Base-by-base conservation (phyloP, 2,797 vertebrate genomes). In the Chanos chanos region DNA sequence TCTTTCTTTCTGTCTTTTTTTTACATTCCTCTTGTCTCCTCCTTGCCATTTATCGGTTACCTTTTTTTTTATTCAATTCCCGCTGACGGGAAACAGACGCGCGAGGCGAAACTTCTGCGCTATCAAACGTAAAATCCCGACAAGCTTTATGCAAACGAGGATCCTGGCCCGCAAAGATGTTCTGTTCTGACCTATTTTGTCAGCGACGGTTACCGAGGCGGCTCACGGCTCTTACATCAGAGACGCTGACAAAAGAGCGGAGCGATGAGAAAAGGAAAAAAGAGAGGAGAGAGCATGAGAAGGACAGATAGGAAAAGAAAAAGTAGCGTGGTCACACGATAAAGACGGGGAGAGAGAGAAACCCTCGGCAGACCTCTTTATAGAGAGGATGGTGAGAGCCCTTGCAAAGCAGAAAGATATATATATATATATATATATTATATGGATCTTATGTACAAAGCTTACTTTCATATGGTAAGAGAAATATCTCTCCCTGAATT, bases 111-210 rank as follows among this genome's bases (percentile, higher is more conserved):
- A 72, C 70, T 68, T 69, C 73, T 51, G 30, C 31, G 48, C 70
- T 83, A 82, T 81, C 79, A 83, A 85, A 86, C 19, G 4, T 40
- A 61, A 27, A 74, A 54, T 70, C 67, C 49, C 71, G 71, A 81
- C 74, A 77, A 56, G 57, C 56, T 68, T 66, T 76, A 70, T 69
- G 73, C 77, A 66, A 80, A 58, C 66, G 71, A 73, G 61, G 76
- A 30, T 55, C 68, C 77, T 71, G 71, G 48, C 67, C 70, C 6
- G 1, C 62, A 7, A 19, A 37, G 73, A 76, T 53, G 66, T 50
- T 71, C 28, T 62, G 69, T 65, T 75, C 62, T 76, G 81, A 82
- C 75, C 81, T 78, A 84, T 76, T 88, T 85, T 78, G 73, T 82
- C 77, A 66, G 53, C 41, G 50, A 64, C 70, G 78, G 64, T 75